These are phyloP conservation scores for Fabriciana adippe DNA, from an alignment of 2,888 invertebrate genomes.

Conservation along the genomic window DNA sequence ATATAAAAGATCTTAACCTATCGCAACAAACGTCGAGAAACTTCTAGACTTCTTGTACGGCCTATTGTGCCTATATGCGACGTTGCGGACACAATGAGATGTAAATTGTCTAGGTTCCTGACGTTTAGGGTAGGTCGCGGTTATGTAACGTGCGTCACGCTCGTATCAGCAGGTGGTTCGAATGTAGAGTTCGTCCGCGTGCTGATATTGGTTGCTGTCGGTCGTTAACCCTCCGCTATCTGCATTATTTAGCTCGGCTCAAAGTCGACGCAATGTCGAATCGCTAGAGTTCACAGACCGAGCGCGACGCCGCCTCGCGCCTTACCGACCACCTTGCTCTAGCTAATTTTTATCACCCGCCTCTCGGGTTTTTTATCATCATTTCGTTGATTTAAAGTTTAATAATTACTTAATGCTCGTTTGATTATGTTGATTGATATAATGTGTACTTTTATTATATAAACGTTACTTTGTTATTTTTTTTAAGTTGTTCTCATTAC, in stretches of 20 bases:
- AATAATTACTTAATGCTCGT: background rate
- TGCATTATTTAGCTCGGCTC: slow-evolving; percentile 77
- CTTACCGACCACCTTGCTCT: slow-evolving; percentile 64
- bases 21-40: slow-evolving; percentile 2
- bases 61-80: background rate
- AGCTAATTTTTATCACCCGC: slow-evolving; percentile 62
- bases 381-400: slow-evolving; percentile 3
- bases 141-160: slow-evolving; percentile 61
- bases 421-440: too few relatives aligned
- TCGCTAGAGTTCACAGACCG: slow-evolving; percentile 75
- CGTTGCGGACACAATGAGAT: background rate
- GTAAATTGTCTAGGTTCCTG: slow-evolving; percentile 24
- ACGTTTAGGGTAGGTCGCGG: slow-evolving; percentile 61
- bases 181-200: slow-evolving; percentile 68
- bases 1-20: background rate
- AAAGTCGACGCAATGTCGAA: slow-evolving; percentile 80
- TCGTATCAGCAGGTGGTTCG: slow-evolving; percentile 63
- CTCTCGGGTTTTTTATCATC: slow-evolving; percentile 25
- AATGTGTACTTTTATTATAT: too few relatives aligned
- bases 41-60: background rate
- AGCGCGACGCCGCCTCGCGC: slow-evolving; percentile 61
- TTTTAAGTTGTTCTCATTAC: too few relatives aligned
- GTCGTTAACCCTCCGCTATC: slow-evolving; percentile 78
- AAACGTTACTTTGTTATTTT: too few relatives aligned
- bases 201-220: slow-evolving; percentile 77